A percentile compares a stretch with the other conserved stretches of the same genome.
Conservation (phyloP, 2,888 invertebrate species). For the Frankliniella fusca region DNA sequence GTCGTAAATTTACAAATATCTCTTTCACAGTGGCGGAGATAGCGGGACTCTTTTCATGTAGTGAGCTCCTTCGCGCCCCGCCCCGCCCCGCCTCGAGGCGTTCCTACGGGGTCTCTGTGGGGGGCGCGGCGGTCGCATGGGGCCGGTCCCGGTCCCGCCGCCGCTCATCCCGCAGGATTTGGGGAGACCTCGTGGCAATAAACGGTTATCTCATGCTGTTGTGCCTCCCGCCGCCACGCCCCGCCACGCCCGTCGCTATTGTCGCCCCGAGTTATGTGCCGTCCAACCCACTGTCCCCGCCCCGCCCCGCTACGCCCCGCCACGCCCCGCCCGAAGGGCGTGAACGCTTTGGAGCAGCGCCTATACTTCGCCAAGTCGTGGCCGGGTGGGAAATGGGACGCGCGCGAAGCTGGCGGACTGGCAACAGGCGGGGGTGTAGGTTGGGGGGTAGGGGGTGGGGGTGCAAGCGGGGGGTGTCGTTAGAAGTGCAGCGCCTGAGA, state of each 20-base stretch:
- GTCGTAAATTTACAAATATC: too few species aligned
- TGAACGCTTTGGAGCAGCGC: too few species aligned
- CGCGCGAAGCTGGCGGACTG: neutral
- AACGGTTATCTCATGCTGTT: neutral
- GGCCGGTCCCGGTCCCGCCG: neutral
- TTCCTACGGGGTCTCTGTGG: too few species aligned
- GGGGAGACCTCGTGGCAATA: neutral
- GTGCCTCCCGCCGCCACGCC: neutral
- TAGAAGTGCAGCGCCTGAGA: neutral
- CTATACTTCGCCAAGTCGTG: too few species aligned
- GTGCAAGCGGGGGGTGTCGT: neutral
- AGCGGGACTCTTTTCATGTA: too few species aligned
- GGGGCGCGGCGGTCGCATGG: neutral
- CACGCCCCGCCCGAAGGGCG: neutral
- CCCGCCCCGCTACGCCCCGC: neutral
- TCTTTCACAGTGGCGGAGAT: too few species aligned
- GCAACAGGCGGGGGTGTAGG: neutral
- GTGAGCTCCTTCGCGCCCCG: too few species aligned
- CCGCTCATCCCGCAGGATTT: neutral
- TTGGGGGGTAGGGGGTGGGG: neutral
- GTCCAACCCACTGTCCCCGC: neutral
- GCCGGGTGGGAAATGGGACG: too few species aligned
- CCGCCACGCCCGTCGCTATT: neutral
- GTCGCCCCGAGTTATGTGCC: neutral
- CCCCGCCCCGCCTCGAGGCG: too few species aligned